These are phyloP conservation scores for Silurus aristotelis DNA, from an alignment of 2,797 vertebrate species.

Conservation along the genomic window DNA sequence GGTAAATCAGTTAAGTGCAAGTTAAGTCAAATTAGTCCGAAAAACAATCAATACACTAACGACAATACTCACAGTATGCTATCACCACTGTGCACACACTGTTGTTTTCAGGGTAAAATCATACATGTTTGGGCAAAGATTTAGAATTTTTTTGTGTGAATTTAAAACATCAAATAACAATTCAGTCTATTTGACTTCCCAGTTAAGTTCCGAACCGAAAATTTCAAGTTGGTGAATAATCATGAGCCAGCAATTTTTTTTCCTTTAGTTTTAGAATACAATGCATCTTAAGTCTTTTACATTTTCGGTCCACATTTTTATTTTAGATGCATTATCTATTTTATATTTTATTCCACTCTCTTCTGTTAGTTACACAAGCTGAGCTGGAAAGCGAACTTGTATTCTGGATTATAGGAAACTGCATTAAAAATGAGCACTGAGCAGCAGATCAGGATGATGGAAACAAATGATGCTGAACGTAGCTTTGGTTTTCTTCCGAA, in stretches of 20 bases:
- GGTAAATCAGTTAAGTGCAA: too few relatives aligned
- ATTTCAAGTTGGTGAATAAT: neutral
- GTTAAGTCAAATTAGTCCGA: neutral
- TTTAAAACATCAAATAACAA: neutral
- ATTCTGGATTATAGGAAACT: constrained; percentile 5
- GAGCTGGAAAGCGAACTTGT: constrained; percentile 1
- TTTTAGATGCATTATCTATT: neutral
- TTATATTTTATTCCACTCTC: neutral
- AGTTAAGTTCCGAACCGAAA: neutral
- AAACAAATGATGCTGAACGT: constrained; percentile 11
- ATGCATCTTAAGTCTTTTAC: neutral
- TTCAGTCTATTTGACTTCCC: neutral
- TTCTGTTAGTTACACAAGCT: neutral
- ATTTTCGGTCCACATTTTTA: neutral
- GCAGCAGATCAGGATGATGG: constrained; percentile 11
- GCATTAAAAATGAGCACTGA: constrained; percentile 7
- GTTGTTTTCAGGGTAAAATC: neutral
- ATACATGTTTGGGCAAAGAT: too few relatives aligned
- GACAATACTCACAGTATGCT: too few relatives aligned
- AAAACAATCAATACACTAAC: neutral
- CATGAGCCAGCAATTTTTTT: neutral
- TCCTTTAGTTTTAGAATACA: neutral
- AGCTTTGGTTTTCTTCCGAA: constrained; percentile 13
- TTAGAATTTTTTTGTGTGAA: neutral
- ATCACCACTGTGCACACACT: neutral